Percentiles rank a stretch among this genome's conserved stretches.
Evolutionary conservation across 2,797 vertebrate species (phyloP).

Genomic region (Scomberomorus guttatus): DNA sequence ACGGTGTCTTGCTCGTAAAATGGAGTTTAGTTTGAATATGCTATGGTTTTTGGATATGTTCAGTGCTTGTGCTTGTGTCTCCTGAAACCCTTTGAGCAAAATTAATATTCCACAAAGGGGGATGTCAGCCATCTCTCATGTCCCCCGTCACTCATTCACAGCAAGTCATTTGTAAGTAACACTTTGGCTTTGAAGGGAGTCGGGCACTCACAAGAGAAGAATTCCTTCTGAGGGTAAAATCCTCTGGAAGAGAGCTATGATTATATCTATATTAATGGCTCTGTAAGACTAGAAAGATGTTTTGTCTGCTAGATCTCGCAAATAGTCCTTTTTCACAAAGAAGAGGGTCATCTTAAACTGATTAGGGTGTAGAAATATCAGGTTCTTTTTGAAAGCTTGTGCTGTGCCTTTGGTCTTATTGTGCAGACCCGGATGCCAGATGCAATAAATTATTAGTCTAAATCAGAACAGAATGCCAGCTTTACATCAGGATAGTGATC

Average conservation of each 20-base stretch:
- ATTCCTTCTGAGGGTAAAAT: conserved; percentile 82
- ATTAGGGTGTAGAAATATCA: conserved; percentile 88
- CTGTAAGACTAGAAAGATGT: conserved; percentile 81
- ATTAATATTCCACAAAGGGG: conserved; percentile 74
- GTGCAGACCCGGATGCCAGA: conserved; percentile 82
- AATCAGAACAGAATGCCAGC: conserved; percentile 87
- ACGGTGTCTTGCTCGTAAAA: conserved; percentile 13
- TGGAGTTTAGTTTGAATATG: conserved; percentile 21
- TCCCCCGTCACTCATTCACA: conserved; percentile 84
- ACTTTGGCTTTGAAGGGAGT: conserved; percentile 85
- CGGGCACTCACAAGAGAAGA: conserved; percentile 74
- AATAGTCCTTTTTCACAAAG: conserved; percentile 85
- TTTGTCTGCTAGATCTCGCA: conserved; percentile 80
- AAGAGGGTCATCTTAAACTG: conserved; percentile 90
- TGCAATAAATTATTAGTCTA: conserved; percentile 88
- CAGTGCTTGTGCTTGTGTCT: conserved; percentile 31
- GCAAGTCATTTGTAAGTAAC: conserved; percentile 88
- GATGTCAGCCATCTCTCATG: conserved; percentile 78
- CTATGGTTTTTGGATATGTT: conserved; percentile 1
- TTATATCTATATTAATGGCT: conserved; percentile 88
- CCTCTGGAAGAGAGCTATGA: conserved; percentile 84
- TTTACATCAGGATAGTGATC: conserved; percentile 81
- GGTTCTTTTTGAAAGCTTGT: conserved; percentile 82
- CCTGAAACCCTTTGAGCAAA: conserved; percentile 59
- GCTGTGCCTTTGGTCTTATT: conserved; percentile 84